Percentiles rank a stretch among this genome's conserved stretches.
Conservation (phyloP, 2,113 vertebrate species). For the Pyxicephalus adspersus region DNA sequence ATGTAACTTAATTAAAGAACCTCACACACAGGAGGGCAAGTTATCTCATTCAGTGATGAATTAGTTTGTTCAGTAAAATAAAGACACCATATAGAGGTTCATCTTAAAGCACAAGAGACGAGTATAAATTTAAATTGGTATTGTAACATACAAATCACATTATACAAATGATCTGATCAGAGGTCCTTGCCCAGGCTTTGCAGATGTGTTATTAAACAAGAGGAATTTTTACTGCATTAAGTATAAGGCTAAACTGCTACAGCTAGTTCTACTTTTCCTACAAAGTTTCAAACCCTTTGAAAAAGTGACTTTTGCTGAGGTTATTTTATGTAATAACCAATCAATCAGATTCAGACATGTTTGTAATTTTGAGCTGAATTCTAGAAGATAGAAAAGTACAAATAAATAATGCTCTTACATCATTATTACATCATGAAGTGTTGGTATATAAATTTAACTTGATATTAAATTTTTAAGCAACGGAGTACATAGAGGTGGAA, state of each 20-base stretch:
- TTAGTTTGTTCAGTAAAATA: constrained; percentile 41
- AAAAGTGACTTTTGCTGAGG: background rate
- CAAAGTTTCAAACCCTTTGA: background rate
- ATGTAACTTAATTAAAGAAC: constrained; percentile 51
- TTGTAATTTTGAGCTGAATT: too few relatives aligned
- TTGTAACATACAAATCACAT: constrained; percentile 32
- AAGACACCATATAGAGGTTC: constrained; percentile 27
- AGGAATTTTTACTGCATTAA: constrained; percentile 7
- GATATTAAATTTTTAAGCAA: too few relatives aligned
- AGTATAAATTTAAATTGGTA: constrained; percentile 41
- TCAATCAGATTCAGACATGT: background rate
- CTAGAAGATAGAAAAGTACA: too few relatives aligned
- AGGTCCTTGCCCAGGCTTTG: background rate
- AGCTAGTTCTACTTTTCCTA: constrained; percentile 15
- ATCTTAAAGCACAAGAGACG: constrained; percentile 19
- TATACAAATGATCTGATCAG: constrained; percentile 12
- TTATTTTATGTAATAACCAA: background rate
- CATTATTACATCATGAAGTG: too few relatives aligned
- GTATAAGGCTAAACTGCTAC: constrained; percentile 16
- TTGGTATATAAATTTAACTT: too few relatives aligned
- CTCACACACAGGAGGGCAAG: constrained; percentile 30
- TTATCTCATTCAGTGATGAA: constrained; percentile 43
- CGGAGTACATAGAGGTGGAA: too few relatives aligned
- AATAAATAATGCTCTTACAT: too few relatives aligned
- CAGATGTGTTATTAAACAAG: constrained; percentile 30